phyloP scores from a whole-genome alignment of 2,797 vertebrate genomes.

The Hyperoplus immaculatus region DNA sequence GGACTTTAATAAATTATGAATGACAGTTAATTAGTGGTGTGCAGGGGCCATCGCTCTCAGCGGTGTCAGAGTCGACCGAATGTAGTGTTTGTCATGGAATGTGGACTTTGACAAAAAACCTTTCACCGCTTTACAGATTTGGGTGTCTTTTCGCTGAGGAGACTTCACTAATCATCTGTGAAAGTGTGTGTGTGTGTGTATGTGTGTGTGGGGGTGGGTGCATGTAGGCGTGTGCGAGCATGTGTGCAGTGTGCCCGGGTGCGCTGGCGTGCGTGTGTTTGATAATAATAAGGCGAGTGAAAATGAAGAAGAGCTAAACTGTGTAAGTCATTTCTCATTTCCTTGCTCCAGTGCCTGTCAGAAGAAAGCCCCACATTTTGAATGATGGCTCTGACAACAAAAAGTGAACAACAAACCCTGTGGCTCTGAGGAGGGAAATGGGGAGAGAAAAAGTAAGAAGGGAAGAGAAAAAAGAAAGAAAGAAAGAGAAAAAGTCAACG shows the following conservation, averaged over 20 bases:
- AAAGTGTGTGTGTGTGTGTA: conserved; percentile 46
- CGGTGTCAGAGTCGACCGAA: conserved; percentile 67
- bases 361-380: conserved; percentile 79
- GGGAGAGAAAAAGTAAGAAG: conserved; percentile 23
- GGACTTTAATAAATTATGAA: conserved; percentile 83
- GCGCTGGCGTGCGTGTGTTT: conserved; percentile 34
- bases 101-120: conserved; percentile 74
- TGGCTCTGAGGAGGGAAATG: conserved; percentile 63
- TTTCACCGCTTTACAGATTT: conserved; percentile 68
- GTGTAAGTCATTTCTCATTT: conserved; percentile 86
- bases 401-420: conserved; percentile 81
- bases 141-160: conserved; percentile 68
- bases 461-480: neutral
- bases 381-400: conserved; percentile 81
- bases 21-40: conserved; percentile 80
- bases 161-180: conserved; percentile 79
- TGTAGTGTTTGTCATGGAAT: conserved; percentile 60
- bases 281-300: conserved; percentile 80
- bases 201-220: neutral
- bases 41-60: conserved; percentile 67
- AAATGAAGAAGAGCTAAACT: conserved; percentile 85
- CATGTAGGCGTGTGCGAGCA: neutral
- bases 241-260: neutral
- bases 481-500: conserved; percentile 10
- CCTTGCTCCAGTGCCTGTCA: conserved; percentile 78